Conservation (phyloP, 2,113 vertebrate genomes). For the Rattus rattus region DNA sequence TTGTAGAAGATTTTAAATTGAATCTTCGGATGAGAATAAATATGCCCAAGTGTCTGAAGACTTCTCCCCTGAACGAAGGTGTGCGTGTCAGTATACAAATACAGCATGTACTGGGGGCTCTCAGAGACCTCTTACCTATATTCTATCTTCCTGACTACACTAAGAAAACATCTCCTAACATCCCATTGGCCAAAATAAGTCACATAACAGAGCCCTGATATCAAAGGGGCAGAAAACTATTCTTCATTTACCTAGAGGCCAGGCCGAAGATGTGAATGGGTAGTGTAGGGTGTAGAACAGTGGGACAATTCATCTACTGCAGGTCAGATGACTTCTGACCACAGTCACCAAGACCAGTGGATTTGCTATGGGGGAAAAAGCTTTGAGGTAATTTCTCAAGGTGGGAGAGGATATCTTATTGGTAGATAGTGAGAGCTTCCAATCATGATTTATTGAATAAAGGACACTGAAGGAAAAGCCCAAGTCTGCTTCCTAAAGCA, state of each 20-base stretch:
- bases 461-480: slow-evolving; percentile 41
- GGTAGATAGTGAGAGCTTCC: slow-evolving; percentile 33
- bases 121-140: not conserved
- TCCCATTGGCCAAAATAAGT: slow-evolving; percentile 20
- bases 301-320: slow-evolving; percentile 12
- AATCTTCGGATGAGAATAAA: slow-evolving; percentile 25
- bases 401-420: not conserved
- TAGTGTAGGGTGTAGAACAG: slow-evolving; percentile 8
- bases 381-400: slow-evolving; percentile 53
- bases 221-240: not conserved
- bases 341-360: slow-evolving; percentile 31
- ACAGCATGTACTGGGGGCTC: not conserved
- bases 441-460: slow-evolving; percentile 45
- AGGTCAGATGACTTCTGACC: slow-evolving; percentile 8
- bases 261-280: not conserved
- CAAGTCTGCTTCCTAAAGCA: slow-evolving; percentile 33
- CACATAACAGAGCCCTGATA: not conserved
- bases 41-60: not conserved
- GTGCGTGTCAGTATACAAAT: not conserved
- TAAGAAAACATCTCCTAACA: not conserved
- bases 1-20: slow-evolving; percentile 31
- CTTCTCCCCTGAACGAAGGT: slow-evolving; percentile 1
- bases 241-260: not conserved
- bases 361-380: not conserved
- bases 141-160: not conserved